Base-by-base conservation (phyloP, 2,113 vertebrate species). In the Chaetops frenatus region DNA sequence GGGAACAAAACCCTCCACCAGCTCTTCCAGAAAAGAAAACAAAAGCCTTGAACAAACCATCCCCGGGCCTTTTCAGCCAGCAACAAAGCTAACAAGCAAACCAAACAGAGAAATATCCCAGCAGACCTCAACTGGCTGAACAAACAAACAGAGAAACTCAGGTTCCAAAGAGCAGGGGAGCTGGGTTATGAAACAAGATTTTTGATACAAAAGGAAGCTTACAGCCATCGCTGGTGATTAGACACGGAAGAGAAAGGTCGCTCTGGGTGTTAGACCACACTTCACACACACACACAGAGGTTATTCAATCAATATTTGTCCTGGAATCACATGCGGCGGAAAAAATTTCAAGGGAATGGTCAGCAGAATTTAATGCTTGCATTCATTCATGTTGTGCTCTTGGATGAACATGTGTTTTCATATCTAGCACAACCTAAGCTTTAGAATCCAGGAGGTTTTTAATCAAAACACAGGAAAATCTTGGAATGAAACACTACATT, bases 191-290 rank as follows among this genome's bases (percentile, higher is more conserved):
- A 92, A 95, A 97, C 77, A 19, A 79, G 89, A 67, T 80, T 94
- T 95, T 54, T 62, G 83, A 38, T 79, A 92, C 94, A 95, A 95
- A 95, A 91, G 92, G 91, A 95, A 96, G 92, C 86, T 91, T 89
- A 92, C 38, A 89, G 73, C 69, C 76, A 84, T 81, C 36, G 51
- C 86, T 92, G 67, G 76, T 69, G 81, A 95, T 92, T 81, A 94
- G 84, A 69, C 81, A 78, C 11, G 28, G 90, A 85, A 94, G 58
- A 95, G 72, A 47, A 92, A 93, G 88, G 94, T 94, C 67, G 1
- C 79, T 58, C 40, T 76, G 91, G 70, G 92, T 90, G 85, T 92
- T 89, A 73, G 87, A 60, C 86, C 92, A 74, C 71, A 70, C 88
- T 95, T 95, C 62, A 79, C 61, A 91, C 67, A 79, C 70, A 73